A percentile compares a stretch with the other conserved stretches of the same genome.
phyloP scores from a whole-genome alignment of 2,888 invertebrate genomes.

The Margaritifera margaritifera region DNA sequence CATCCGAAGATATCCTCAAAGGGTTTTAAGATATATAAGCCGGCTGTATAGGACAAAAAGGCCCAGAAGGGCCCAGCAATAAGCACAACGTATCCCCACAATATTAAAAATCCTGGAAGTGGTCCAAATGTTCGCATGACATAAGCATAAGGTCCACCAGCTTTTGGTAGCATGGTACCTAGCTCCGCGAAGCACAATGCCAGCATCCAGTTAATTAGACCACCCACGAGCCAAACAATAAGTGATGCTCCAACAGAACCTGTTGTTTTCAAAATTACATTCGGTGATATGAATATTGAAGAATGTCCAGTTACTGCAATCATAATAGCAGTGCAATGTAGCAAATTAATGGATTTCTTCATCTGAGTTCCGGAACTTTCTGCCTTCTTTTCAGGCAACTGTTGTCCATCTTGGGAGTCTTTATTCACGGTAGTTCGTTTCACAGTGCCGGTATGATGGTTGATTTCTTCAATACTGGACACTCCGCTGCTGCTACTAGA shows the following conservation, averaged over 20 bases:
- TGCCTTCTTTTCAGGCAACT: too few species aligned
- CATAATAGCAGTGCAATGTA: constrained; percentile 59
- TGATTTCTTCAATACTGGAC: too few species aligned
- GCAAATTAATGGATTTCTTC: constrained; percentile 58
- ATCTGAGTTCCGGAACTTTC: constrained; percentile 18
- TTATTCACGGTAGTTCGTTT: too few species aligned
- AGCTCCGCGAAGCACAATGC: constrained; percentile 86
- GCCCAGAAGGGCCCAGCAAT: constrained; percentile 72
- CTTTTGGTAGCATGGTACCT: constrained; percentile 84
- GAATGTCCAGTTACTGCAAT: constrained; percentile 62
- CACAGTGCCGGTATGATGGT: too few species aligned
- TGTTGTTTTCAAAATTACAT: constrained; percentile 87
- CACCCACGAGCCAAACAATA: constrained; percentile 95
- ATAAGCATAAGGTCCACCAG: constrained; percentile 88
- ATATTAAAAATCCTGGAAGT: constrained; percentile 76
- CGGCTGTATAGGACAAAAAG: constrained; percentile 74
- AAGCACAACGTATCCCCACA: constrained; percentile 74
- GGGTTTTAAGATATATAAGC: constrained; percentile 63
- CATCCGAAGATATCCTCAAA: constrained; percentile 50
- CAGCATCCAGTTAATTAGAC: constrained; percentile 78
- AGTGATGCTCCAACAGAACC: constrained; percentile 96
- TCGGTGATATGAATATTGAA: constrained; percentile 94
- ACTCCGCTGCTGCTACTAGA: too few species aligned
- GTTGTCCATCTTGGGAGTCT: too few species aligned
- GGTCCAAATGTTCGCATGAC: constrained; percentile 71